Conservation (phyloP, 2,888 invertebrate genomes). For the Agelastica alni region DNA sequence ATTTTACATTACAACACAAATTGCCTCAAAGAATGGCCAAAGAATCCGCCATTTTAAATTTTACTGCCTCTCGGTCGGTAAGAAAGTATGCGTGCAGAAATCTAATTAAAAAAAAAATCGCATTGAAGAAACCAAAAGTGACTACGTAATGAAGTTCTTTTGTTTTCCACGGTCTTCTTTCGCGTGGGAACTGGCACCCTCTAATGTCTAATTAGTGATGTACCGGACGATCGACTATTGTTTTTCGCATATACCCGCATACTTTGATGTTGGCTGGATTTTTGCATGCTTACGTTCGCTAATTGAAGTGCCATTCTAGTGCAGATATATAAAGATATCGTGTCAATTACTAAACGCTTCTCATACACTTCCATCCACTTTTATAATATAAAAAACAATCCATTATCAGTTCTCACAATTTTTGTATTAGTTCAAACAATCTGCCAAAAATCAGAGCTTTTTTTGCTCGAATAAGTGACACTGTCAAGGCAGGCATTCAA, state of each 20-base stretch:
- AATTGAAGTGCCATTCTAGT: slow-evolving; percentile 40
- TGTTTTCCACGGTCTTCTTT: slow-evolving; percentile 44
- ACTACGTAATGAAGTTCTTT: slow-evolving; percentile 50
- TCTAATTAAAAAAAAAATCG: slow-evolving; percentile 51
- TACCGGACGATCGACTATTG: slow-evolving; percentile 46
- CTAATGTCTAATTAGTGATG: slow-evolving; percentile 46
- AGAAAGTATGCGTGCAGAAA: slow-evolving; percentile 47
- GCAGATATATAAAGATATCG: not conserved
- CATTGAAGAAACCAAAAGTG: slow-evolving; percentile 50
- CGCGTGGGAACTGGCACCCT: slow-evolving; percentile 44
- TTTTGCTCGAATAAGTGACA: no score
- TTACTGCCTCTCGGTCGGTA: not conserved
- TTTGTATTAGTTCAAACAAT: no score
- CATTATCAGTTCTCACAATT: no score
- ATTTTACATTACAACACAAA: no score
- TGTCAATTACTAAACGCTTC: not conserved
- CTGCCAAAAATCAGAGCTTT: no score
- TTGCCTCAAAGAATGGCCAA: no score
- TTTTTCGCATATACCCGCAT: slow-evolving; percentile 48
- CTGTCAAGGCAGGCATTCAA: no score
- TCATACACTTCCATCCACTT: no score
- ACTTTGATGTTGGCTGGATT: slow-evolving; percentile 37
- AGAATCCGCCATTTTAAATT: not conserved
- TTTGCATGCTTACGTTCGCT: slow-evolving; percentile 33
- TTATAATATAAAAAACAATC: no score